Conservation (phyloP, 2,888 invertebrate species). For the Hesperia comma region DNA sequence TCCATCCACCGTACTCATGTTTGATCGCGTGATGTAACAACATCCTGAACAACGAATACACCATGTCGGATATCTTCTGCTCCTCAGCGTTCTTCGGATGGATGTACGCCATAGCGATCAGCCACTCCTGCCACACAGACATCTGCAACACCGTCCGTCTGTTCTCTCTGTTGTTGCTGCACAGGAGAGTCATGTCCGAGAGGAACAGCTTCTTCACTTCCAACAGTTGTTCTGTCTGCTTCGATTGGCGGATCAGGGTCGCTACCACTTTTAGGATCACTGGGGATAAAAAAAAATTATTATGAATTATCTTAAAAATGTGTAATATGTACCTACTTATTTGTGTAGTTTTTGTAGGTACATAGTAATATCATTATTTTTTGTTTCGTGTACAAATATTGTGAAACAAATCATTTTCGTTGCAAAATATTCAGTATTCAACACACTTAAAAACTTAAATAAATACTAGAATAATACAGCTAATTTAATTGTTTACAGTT, state of each 20-base stretch:
- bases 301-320: too few species aligned
- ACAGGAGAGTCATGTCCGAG: conserved; percentile 98
- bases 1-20: conserved; percentile 99
- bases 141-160: conserved; percentile 98
- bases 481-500: too few species aligned
- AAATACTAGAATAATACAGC: too few species aligned
- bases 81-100: conserved; percentile 98
- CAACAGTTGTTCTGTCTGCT: conserved; percentile 94
- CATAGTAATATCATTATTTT: too few species aligned
- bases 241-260: conserved; percentile 97
- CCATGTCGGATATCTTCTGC: conserved; percentile 98
- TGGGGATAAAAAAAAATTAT: conserved; percentile 60
- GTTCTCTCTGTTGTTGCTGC: conserved; percentile 98
- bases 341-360: too few species aligned
- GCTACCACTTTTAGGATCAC: conserved; percentile 99
- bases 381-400: too few species aligned
- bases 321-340: too few species aligned
- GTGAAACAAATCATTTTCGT: too few species aligned
- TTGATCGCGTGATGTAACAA: conserved; percentile 99
- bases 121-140: conserved; percentile 99
- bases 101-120: conserved; percentile 99
- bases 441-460: too few species aligned
- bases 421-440: too few species aligned
- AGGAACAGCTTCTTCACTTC: conserved; percentile 98
- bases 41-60: conserved; percentile 98